These are phyloP conservation scores for Chaetoderma sp. DNA, from an alignment of 2,888 invertebrate species.

Conservation along the genomic window DNA sequence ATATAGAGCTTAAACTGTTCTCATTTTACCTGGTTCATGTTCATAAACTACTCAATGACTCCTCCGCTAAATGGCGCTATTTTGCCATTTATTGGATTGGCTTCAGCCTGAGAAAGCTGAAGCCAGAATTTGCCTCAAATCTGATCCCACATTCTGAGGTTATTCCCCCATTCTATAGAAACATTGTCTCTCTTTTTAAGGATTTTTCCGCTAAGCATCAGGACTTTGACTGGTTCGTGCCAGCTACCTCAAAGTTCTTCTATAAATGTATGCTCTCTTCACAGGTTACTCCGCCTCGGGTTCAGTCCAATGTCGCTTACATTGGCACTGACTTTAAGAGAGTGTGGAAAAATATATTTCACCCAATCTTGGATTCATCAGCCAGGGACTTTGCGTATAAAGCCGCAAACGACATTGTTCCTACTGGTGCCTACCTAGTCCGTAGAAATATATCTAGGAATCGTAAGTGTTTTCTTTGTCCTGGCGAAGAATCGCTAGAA, in stretches of 20 bases:
- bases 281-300: not conserved
- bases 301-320: too few relatives aligned
- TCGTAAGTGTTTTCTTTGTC: not conserved
- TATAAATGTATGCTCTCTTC: not conserved
- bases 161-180: not conserved
- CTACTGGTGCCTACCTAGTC: not conserved
- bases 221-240: not conserved
- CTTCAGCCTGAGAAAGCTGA: not conserved
- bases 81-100: conserved; percentile 1
- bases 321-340: not conserved
- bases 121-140: not conserved
- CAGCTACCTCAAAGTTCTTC: not conserved
- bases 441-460: not conserved
- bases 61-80: conserved; percentile 8
- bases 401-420: not conserved
- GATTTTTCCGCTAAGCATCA: not conserved
- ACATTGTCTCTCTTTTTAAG: not conserved
- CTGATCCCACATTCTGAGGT: not conserved
- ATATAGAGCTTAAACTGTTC: not conserved
- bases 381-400: not conserved
- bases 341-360: not conserved
- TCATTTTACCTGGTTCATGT: conserved; percentile 11
- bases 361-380: not conserved
- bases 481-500: not conserved
- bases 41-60: conserved; percentile 9